These are phyloP conservation scores for Caenorhabditis japonica DNA, from an alignment of 2,888 invertebrate species.

Conservation along the genomic window DNA sequence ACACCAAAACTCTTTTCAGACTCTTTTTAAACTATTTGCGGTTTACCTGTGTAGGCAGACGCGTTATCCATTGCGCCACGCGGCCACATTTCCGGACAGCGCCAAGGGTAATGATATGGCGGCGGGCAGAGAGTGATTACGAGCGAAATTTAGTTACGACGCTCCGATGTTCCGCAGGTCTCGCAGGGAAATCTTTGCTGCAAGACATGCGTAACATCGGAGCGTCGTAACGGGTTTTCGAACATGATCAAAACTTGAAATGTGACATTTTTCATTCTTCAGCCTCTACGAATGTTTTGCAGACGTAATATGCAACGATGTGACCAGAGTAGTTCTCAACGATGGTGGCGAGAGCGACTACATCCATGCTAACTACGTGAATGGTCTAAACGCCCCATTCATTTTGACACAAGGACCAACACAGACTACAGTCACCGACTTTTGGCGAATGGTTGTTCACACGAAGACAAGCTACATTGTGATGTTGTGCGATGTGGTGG, in stretches of 20 bases:
- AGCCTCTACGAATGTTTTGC: too few species aligned
- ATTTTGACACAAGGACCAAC: constrained; percentile 48
- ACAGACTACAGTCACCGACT: constrained; percentile 29
- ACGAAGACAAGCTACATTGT: constrained; percentile 36
- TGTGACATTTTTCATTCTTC: too few species aligned
- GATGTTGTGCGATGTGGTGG: constrained; percentile 50
- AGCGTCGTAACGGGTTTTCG: too few species aligned
- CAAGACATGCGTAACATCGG: too few species aligned
- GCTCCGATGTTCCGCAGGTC: too few species aligned
- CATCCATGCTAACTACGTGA: constrained; percentile 53
- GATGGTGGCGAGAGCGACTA: constrained; percentile 49
- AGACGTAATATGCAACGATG: constrained; percentile 52
- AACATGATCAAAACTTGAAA: too few species aligned
- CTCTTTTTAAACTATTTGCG: too few species aligned
- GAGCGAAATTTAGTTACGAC: too few species aligned
- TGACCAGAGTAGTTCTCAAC: constrained; percentile 42
- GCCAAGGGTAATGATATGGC: too few species aligned
- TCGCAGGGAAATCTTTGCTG: too few species aligned
- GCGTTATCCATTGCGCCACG: constrained; percentile 75
- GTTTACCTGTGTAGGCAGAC: constrained; percentile 78
- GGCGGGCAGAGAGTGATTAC: too few species aligned
- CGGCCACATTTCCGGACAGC: constrained; percentile 53
- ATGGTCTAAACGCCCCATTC: constrained; percentile 40
- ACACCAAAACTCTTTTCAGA: too few species aligned
- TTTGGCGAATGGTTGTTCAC: constrained; percentile 53